Percentiles rank a stretch among this genome's conserved stretches.
Conservation (phyloP, 2,797 vertebrate species). For the Ctenopoma multispine region DNA sequence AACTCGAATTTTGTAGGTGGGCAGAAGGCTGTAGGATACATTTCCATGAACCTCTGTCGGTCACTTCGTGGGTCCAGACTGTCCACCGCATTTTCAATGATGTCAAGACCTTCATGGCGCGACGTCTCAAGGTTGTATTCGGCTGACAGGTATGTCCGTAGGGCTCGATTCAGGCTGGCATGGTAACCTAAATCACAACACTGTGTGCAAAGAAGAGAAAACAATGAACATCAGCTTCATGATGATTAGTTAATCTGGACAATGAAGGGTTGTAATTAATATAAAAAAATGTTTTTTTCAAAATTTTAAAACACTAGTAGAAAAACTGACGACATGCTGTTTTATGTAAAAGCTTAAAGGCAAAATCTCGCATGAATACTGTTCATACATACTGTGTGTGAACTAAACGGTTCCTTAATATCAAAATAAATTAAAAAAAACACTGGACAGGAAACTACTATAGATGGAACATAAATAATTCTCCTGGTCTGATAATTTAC, state of each 20-base stretch:
- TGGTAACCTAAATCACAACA: constrained; percentile 98
- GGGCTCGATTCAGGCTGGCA: constrained; percentile 94
- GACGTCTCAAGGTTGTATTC: constrained; percentile 99
- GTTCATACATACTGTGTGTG: not conserved
- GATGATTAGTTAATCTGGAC: not conserved
- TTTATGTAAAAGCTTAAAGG: not conserved
- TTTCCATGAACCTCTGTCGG: constrained; percentile 98
- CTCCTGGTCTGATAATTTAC: not conserved
- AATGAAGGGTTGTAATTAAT: not conserved
- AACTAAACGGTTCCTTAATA: too few species aligned
- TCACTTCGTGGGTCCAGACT: constrained; percentile 96
- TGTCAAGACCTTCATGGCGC: constrained; percentile 96
- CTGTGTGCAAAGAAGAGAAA: constrained; percentile 69
- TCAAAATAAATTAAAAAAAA: not conserved
- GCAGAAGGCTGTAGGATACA: constrained; percentile 96
- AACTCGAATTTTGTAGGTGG: constrained; percentile 97
- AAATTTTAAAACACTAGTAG: too few species aligned
- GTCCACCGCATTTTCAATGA: constrained; percentile 98
- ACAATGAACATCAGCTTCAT: not conserved
- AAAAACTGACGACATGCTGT: not conserved
- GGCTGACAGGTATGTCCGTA: constrained; percentile 97
- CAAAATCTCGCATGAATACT: not conserved
- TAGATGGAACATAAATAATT: not conserved
- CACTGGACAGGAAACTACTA: not conserved
- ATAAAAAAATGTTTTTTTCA: not conserved